These are phyloP conservation scores for Chromobotia macracanthus DNA, from an alignment of 2,797 vertebrate genomes.

Conservation along the genomic window DNA sequence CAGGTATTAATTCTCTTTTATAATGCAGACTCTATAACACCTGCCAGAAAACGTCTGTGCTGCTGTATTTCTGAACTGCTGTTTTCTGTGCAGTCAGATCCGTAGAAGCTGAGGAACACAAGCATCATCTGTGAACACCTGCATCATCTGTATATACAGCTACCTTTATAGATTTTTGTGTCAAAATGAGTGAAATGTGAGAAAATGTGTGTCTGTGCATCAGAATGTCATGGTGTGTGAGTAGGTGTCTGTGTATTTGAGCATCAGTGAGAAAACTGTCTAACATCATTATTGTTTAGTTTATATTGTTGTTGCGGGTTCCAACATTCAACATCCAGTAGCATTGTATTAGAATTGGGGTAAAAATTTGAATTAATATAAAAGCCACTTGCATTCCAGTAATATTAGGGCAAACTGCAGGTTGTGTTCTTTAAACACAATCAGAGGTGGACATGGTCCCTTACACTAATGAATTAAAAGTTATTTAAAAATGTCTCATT, in stretches of 20 bases:
- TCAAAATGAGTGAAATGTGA: conserved; percentile 49
- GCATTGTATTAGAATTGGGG: not conserved
- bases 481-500: conserved; percentile 1
- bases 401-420: conserved; percentile 20
- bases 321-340: not conserved
- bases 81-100: conserved; percentile 40
- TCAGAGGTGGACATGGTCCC: not conserved
- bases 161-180: conserved; percentile 37
- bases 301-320: conserved; percentile 20
- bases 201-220: conserved; percentile 9
- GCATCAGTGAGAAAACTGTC: conserved; percentile 4
- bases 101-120: conserved; percentile 43
- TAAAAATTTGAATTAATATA: not conserved
- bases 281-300: not conserved
- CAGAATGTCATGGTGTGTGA: conserved; percentile 1
- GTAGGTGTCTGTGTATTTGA: not conserved
- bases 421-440: conserved; percentile 2
- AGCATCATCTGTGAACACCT: not conserved
- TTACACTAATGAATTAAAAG: conserved; percentile 21
- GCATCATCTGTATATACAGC: conserved; percentile 48
- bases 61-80: not conserved
- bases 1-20: conserved; percentile 67
- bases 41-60: not conserved
- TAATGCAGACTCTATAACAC: not conserved
- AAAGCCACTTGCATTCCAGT: not conserved